These are phyloP conservation scores for Chrysolina haemoptera DNA, from an alignment of 2,888 invertebrate species.

Conservation along the genomic window DNA sequence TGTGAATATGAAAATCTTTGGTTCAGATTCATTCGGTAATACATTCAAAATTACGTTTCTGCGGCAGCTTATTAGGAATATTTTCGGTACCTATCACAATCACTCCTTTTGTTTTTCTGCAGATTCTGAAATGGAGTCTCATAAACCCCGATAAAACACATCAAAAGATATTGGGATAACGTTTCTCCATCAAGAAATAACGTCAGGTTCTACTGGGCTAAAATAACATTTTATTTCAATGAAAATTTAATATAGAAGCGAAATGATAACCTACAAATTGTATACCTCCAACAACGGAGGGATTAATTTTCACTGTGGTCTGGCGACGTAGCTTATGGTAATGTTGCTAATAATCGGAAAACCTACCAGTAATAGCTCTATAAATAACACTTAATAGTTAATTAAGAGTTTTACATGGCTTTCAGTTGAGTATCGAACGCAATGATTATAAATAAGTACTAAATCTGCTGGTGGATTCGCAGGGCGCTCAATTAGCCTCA, in stretches of 20 bases:
- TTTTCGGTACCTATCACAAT: too few relatives aligned
- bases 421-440: slow-evolving; percentile 50
- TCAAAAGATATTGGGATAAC: not conserved
- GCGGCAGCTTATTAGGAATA: too few relatives aligned
- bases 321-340: slow-evolving; percentile 38
- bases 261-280: slow-evolving; percentile 10
- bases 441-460: slow-evolving; percentile 63
- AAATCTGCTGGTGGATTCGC: slow-evolving; percentile 47
- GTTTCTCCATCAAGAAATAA: not conserved
- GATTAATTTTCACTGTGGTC: slow-evolving; percentile 31
- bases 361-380: slow-evolving; percentile 34
- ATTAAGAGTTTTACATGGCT: slow-evolving; percentile 42
- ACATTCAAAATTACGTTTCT: too few relatives aligned
- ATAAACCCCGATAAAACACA: too few relatives aligned
- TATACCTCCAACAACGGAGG: slow-evolving; percentile 19
- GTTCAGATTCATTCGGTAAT: too few relatives aligned
- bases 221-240: not conserved
- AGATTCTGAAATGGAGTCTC: too few relatives aligned
- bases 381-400: slow-evolving; percentile 40
- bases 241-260: not conserved
- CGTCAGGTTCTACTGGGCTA: not conserved
- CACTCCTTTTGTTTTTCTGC: too few relatives aligned
- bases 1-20: too few relatives aligned
- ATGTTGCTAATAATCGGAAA: slow-evolving; percentile 44
- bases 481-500: slow-evolving; percentile 60